Evolutionary conservation across 2,113 vertebrate species (phyloP).

Genomic region (Rhipidura dahli): DNA sequence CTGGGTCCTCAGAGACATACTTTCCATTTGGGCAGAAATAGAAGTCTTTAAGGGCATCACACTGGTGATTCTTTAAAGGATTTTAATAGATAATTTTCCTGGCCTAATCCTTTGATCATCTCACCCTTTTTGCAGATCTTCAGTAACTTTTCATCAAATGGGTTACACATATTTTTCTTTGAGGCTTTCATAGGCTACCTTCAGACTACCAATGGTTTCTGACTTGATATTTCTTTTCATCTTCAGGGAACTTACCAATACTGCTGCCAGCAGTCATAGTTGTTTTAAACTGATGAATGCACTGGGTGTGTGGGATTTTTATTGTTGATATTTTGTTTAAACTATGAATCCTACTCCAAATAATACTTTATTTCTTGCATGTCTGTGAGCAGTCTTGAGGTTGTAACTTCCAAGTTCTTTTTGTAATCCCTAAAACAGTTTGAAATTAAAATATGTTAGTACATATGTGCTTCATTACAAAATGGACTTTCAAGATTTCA

Average conservation of each 20-base stretch:
- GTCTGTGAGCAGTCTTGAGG: neutral
- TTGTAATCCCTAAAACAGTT: neutral
- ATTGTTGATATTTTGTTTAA: neutral
- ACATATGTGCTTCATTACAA: conserved; percentile 2
- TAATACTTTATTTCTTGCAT: neutral
- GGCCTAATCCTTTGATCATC: neutral
- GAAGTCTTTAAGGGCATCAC: neutral
- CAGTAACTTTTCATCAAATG: neutral
- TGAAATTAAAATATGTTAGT: conserved; percentile 15
- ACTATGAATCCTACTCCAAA: neutral
- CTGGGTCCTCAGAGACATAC: neutral
- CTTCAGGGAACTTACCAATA: neutral
- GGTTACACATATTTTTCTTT: neutral
- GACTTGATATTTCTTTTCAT: neutral
- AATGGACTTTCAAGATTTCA: conserved; percentile 35
- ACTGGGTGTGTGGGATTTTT: neutral
- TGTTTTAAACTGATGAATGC: neutral
- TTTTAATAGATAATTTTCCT: conserved; percentile 18
- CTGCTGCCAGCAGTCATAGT: neutral
- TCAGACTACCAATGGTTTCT: neutral
- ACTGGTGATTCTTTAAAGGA: neutral
- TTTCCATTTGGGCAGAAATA: neutral
- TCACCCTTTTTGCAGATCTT: neutral
- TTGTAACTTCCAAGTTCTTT: neutral
- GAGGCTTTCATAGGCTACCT: neutral